Evolutionary conservation across 53 echinoderm and acorn worm genomes (phyloP), one percentile per base, ranked within the genome.

Genomic region (Actinopyga echinites): DNA sequence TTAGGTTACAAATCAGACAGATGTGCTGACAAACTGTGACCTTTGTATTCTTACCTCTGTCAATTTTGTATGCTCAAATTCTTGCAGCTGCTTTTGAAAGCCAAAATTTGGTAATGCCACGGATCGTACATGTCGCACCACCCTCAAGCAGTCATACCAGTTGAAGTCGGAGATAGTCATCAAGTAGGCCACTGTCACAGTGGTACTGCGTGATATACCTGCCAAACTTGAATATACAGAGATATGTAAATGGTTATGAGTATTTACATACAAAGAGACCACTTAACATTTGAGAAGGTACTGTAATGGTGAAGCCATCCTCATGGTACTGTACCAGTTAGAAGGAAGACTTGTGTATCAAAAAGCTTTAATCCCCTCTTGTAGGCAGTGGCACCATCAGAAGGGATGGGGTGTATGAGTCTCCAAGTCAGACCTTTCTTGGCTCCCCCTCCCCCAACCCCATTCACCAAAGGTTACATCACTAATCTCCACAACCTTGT

Each of bases 91-190:
- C 54, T 81, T 94, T 89, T 97, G 97, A 64, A 97, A 97, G 23
- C 97, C 97, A 92, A 90, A 97, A 85, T 97, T 97, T 15, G 97
- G 97, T 40, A 87, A 88, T 30, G 97, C 97, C 37, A 97, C 97
- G 10, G 90, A 56, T 29, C 97, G 65, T 30, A 83, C 77, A 36
- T 79, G 66, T 60, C 88, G 88, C 36, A 92, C 94, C 0, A 92
- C 97, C 35, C 90, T 75, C 0, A 97, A 79, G 35, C 97, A 92
- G 49, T 97, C 97, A 42, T 92, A 88, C 97, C 97, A 97, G 69
- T 84, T 88, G 69, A 83, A 86, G 64, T 94, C 90, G 23, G 92
- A 94, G 30, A 97, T 83, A 0, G 92, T 92, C 94, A 97, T 94
- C 88, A 97, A 84, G 79, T 97, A 97, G 37, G 97, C 97, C 57